These are phyloP conservation scores for Melierax canorus DNA, from an alignment of 2,113 vertebrate species.

Conservation along the genomic window DNA sequence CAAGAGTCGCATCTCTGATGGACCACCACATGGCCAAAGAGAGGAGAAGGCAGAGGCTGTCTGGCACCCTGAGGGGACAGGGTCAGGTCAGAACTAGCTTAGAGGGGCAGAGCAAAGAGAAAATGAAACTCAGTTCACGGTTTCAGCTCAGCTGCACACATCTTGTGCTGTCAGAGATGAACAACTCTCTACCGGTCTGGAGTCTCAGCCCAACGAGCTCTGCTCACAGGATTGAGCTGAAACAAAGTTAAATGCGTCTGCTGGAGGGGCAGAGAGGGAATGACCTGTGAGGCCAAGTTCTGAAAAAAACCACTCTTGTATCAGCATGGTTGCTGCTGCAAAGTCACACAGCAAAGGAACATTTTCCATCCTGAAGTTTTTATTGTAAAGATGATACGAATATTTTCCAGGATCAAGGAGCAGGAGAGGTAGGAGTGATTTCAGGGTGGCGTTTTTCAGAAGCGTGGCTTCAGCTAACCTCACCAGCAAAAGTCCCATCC, in stretches of 20 bases:
- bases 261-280: background rate
- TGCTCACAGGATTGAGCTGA: background rate
- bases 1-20: background rate
- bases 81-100: background rate
- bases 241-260: background rate
- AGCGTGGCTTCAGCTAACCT: background rate
- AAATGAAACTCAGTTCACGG: background rate
- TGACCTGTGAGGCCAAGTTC: background rate
- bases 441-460: background rate
- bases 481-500: background rate
- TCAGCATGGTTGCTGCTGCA: background rate
- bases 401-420: conserved; percentile 5
- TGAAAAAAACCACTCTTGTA: background rate
- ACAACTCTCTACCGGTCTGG: background rate
- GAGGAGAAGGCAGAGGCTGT: background rate
- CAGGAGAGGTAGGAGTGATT: background rate
- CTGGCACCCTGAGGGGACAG: background rate
- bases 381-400: background rate
- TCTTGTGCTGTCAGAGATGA: background rate
- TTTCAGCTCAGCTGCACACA: background rate
- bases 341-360: background rate
- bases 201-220: background rate
- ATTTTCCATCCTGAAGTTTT: background rate
- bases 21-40: background rate
- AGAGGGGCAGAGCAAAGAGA: background rate